Conservation (phyloP, 2,888 invertebrate genomes). For the Perizoma affinitatum region DNA sequence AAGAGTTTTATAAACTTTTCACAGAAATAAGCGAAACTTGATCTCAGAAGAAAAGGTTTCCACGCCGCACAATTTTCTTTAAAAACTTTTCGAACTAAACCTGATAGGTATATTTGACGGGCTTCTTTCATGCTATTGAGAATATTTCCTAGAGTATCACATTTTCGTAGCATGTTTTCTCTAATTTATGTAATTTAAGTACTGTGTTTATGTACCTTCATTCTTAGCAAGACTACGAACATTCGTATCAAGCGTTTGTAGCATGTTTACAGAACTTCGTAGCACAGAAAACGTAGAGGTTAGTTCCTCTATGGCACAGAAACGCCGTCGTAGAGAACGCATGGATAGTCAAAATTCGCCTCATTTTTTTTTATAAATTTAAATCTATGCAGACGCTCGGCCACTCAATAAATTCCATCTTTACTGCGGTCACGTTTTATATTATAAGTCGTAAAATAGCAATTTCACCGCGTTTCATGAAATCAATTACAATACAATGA, state of each 20-base stretch:
- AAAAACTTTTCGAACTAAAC: constrained; percentile 5
- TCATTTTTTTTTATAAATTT: no score
- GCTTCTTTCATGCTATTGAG: background rate
- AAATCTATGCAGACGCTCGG: constrained; percentile 39
- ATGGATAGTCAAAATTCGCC: background rate
- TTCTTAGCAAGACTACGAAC: no score
- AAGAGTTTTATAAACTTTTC: background rate
- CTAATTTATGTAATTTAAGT: no score
- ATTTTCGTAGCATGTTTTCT: no score
- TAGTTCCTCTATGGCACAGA: no score
- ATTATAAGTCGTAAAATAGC: constrained; percentile 40
- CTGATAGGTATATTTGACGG: background rate
- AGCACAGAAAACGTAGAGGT: no score
- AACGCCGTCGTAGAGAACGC: no score
- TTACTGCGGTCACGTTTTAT: constrained; percentile 38
- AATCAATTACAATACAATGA: no score
- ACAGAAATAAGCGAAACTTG: constrained; percentile 6
- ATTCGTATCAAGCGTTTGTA: no score
- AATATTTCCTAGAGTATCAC: constrained; percentile 7
- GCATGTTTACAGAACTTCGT: no score
- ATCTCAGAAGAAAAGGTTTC: constrained; percentile 7
- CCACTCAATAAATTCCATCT: constrained; percentile 44
- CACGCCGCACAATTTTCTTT: background rate
- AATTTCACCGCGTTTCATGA: constrained; percentile 35
- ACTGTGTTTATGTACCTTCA: no score